phyloP scores from a whole-genome alignment of 2,888 invertebrate genomes.

The Melipona bicolor region DNA sequence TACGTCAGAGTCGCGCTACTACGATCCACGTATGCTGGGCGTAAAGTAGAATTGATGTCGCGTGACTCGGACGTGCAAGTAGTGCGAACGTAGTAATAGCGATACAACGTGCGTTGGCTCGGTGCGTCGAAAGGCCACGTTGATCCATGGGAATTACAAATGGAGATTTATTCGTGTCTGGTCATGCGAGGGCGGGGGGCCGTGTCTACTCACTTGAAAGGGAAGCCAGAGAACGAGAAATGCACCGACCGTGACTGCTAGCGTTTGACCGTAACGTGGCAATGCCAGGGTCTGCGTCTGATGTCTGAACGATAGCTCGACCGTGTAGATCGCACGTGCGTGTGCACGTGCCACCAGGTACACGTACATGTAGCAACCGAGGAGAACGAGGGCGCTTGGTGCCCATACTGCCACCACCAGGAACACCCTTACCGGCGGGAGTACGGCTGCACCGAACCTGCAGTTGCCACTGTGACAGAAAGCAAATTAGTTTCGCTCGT shows the following conservation, averaged over 20 bases:
- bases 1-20: neutral
- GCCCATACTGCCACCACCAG: slow-evolving; percentile 87
- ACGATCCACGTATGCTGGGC: neutral
- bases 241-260: slow-evolving; percentile 87
- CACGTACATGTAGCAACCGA: slow-evolving; percentile 87
- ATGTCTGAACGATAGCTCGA: slow-evolving; percentile 86
- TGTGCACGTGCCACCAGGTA: slow-evolving; percentile 88
- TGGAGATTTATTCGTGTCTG: slow-evolving; percentile 19
- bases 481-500: slow-evolving; percentile 44
- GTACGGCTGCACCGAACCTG: slow-evolving; percentile 85
- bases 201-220: slow-evolving; percentile 85
- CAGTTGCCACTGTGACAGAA: slow-evolving; percentile 83
- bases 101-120: neutral
- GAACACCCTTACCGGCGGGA: slow-evolving; percentile 86
- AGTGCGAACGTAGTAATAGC: slow-evolving; percentile 29
- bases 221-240: slow-evolving; percentile 88
- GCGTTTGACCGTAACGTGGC: slow-evolving; percentile 87
- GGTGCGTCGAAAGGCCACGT: neutral
- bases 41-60: slow-evolving; percentile 49
- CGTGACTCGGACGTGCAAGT: slow-evolving; percentile 22
- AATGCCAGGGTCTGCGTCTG: slow-evolving; percentile 83
- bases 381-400: slow-evolving; percentile 86
- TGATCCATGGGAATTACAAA: slow-evolving; percentile 24
- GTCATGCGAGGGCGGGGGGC: neutral
- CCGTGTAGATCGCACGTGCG: slow-evolving; percentile 87